Evolutionary conservation across 2,797 vertebrate genomes (phyloP), one percentile per base, ranked within the genome.

Genomic region (Premnoplex brunnescens): DNA sequence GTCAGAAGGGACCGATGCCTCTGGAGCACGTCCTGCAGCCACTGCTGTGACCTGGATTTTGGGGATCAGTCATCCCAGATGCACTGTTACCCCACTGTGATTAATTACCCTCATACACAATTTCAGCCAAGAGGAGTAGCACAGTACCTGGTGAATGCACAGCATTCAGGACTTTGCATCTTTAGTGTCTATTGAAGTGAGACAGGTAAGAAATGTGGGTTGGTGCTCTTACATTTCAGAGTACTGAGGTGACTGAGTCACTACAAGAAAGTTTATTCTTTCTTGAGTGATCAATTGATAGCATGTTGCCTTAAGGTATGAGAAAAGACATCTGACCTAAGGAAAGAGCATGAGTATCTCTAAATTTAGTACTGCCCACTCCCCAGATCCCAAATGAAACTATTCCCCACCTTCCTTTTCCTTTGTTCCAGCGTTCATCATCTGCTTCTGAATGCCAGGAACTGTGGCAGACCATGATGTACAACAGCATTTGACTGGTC

Each of bases 1-100:
- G 23, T 5, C 13, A 0, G 18, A 6, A 37, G 34, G 3, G 1
- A 14, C 4, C 0, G 5, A 30, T 17, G 21, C 5, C 9, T 18
- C 18, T 13, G 52, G 34, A 4, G 0, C 15, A 0, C 1, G 14
- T 46, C 32, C 46, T 22, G 14, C 49, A 30, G 56, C 23, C 19
- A 3, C 34, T 22, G 2, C 6, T 26, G 56, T 8, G 52, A 39
- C n/a, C 19, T 20, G 16, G 10, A 56, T 60, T 68, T 80, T 34
- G 37, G 39, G 28, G 5, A 37, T 82, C 36, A 41, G 14, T 72
- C 26, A 71, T 22, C 44, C 44, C 58, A 46, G 46, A 36, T 13
- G 28, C 14, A 28, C 14, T 43, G 26, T 36, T 49, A 44, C 3
- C 14, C 26, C 18, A 1, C 51, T 32, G 20, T 63, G 54, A 32